These are phyloP conservation scores for Laticauda colubrina DNA, from an alignment of 2,113 vertebrate species.

Conservation along the genomic window DNA sequence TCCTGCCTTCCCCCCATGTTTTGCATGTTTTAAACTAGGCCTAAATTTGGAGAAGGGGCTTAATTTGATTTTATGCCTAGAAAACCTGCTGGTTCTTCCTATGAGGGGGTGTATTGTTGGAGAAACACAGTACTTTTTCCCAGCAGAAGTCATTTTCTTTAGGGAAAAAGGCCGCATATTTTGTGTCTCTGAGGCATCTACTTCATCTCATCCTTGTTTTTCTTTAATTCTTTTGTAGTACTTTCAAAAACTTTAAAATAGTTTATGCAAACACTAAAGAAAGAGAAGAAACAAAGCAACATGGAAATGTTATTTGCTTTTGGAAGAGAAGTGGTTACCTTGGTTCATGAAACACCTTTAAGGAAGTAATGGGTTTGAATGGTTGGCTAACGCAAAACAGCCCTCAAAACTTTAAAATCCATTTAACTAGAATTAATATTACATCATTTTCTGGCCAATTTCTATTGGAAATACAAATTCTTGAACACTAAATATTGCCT, in stretches of 20 bases:
- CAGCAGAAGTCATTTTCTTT: neutral
- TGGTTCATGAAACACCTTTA: neutral
- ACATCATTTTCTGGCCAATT: neutral
- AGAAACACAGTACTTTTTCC: neutral
- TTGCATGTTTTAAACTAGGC: no score
- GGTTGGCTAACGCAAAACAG: neutral
- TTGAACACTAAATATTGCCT: neutral
- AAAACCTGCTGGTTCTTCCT: no score
- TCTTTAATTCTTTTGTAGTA: neutral
- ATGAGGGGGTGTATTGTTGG: no score
- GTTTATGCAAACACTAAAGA: neutral
- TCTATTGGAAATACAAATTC: neutral
- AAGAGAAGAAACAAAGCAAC: neutral
- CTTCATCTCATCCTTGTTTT: neutral
- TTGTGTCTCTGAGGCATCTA: neutral
- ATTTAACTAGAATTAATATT: conserved; percentile 27
- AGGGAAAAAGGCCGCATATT: neutral
- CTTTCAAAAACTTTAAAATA: neutral
- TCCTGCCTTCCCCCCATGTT: no score
- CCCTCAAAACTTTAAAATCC: neutral
- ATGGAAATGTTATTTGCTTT: neutral
- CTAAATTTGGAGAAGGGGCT: no score
- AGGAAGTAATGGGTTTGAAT: neutral
- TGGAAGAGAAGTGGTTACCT: neutral
- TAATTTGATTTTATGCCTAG: no score